Conservation (phyloP, 2,888 invertebrate species). For the Cartodere bifasciata region DNA sequence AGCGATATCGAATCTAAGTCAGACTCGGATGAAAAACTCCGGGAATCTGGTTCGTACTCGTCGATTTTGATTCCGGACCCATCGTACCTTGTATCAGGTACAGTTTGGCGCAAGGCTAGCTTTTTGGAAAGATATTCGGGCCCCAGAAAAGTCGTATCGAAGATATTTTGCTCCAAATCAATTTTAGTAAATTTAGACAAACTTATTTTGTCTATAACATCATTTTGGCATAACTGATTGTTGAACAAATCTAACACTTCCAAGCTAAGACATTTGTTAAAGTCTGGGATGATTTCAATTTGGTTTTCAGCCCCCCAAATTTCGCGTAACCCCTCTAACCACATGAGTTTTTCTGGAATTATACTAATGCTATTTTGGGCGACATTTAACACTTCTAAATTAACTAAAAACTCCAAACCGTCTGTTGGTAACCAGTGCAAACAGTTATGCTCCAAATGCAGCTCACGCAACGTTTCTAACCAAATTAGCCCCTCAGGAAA, state of each 20-base stretch:
- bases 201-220: too few relatives aligned
- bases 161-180: constrained; percentile 19
- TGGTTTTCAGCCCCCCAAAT: constrained; percentile 16
- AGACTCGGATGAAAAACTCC: too few relatives aligned
- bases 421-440: constrained; percentile 20
- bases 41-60: too few relatives aligned
- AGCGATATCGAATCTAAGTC: too few relatives aligned
- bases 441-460: constrained; percentile 17
- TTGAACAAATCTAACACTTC: constrained; percentile 20
- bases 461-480: constrained; percentile 18
- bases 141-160: constrained; percentile 11
- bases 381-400: constrained; percentile 19
- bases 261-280: constrained; percentile 14
- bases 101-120: too few relatives aligned
- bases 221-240: too few relatives aligned
- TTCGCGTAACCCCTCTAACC: constrained; percentile 14
- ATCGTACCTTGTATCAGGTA: too few relatives aligned
- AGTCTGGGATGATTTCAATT: constrained; percentile 15
- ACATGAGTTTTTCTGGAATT: constrained; percentile 15
- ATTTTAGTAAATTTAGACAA: too few relatives aligned
- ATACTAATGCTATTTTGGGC: constrained; percentile 16
- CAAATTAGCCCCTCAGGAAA: constrained; percentile 20
- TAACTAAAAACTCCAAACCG: constrained; percentile 18
- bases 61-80: too few relatives aligned
- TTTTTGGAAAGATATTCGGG: too few relatives aligned